Percentiles rank a stretch among this genome's conserved stretches.
phyloP scores from a whole-genome alignment of 2,113 vertebrate species.

The Brienomyrus longianalis region DNA sequence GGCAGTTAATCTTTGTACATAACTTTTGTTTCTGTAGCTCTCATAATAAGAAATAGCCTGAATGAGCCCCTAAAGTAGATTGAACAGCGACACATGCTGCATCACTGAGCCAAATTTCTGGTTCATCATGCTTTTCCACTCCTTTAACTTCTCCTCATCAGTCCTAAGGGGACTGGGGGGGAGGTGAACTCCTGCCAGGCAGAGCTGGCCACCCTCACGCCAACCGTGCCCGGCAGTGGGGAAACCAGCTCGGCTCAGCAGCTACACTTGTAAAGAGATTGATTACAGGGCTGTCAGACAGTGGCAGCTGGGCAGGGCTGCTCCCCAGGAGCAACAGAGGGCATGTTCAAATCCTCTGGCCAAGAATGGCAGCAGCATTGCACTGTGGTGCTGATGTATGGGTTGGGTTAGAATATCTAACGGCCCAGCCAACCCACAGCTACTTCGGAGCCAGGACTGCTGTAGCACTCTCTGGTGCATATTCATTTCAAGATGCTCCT shows the following conservation, averaged over 20 bases:
- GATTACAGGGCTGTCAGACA: conserved; percentile 86
- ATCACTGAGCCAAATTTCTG: background rate
- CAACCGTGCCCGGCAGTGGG: conserved; percentile 32
- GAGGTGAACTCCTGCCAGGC: conserved; percentile 24
- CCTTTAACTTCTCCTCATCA: conserved; percentile 37
- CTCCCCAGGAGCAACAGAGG: conserved; percentile 91
- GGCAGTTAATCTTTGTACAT: conserved; percentile 17
- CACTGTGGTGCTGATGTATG: conserved; percentile 61
- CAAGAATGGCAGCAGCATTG: conserved; percentile 63
- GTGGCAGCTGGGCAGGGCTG: conserved; percentile 93
- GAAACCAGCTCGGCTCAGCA: conserved; percentile 54
- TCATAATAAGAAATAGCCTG: background rate
- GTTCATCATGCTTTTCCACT: conserved; percentile 42
- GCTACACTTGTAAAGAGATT: conserved; percentile 89
- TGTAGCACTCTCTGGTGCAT: conserved; percentile 6
- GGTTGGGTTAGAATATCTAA: conserved; percentile 21
- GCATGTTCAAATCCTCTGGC: conserved; percentile 75
- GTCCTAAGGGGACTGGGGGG: conserved; percentile 37
- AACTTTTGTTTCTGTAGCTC: background rate
- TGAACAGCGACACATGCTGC: background rate
- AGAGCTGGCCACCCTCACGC: conserved; percentile 21
- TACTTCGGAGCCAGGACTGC: conserved; percentile 32
- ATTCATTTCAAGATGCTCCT: background rate
- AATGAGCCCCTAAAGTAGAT: background rate
- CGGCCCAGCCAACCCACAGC: conserved; percentile 34